A percentile compares a stretch with the other conserved stretches of the same genome.
phyloP scores from a whole-genome alignment of 2,888 invertebrate genomes.

The Idaea aversata region DNA sequence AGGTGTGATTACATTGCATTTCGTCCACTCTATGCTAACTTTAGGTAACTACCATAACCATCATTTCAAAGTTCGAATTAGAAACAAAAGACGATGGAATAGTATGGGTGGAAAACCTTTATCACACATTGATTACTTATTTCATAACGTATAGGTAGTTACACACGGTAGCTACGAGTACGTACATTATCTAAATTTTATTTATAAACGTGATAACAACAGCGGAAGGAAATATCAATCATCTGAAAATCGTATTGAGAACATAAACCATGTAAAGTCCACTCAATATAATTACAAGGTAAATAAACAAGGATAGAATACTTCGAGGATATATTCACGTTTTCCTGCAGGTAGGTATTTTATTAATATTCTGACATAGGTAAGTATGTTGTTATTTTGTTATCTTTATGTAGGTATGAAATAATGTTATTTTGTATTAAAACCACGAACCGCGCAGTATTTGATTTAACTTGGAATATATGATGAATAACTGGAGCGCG shows the following conservation, averaged over 20 bases:
- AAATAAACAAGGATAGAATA: background rate
- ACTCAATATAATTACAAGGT: background rate
- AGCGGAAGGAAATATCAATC: background rate
- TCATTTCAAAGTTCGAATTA: too few species aligned
- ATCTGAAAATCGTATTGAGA: background rate
- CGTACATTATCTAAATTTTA: too few species aligned
- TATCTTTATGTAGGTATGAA: background rate
- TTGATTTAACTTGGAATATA: background rate
- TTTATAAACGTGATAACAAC: too few species aligned
- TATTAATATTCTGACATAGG: background rate
- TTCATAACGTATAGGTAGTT: too few species aligned
- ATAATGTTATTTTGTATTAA: background rate
- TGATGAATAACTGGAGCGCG: background rate
- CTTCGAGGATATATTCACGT: background rate
- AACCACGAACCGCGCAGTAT: background rate
- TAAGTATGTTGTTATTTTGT: background rate
- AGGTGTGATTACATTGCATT: background rate
- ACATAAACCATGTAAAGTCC: background rate
- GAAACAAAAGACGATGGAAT: too few species aligned
- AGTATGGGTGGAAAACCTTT: too few species aligned
- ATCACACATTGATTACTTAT: too few species aligned
- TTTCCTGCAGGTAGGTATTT: background rate
- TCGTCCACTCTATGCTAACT: too few species aligned
- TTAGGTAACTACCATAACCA: too few species aligned
- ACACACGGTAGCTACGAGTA: too few species aligned